Conservation (phyloP, 2,888 invertebrate species). For the Macrosiphum euphorbiae region DNA sequence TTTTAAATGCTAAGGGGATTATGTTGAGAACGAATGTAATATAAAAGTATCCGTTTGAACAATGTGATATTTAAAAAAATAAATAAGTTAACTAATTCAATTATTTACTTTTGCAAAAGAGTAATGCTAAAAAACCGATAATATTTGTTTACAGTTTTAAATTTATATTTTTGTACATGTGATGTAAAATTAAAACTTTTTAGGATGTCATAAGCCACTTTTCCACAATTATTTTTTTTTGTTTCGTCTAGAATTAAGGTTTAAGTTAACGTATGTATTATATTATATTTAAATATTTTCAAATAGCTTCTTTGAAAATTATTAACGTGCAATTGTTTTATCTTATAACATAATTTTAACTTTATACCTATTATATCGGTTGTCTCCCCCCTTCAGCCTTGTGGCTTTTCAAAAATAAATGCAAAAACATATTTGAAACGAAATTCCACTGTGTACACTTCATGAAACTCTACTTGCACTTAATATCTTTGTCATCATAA, state of each 20-base stretch:
- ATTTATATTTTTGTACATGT: not conserved
- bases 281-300: not conserved
- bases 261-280: not conserved
- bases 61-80: not conserved
- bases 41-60: not conserved
- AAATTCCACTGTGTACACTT: not conserved
- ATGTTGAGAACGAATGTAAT: not conserved
- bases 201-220: not conserved
- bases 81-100: not conserved
- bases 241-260: not conserved
- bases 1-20: not conserved
- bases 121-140: not conserved
- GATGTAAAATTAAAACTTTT: not conserved
- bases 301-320: not conserved
- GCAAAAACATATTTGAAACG: not conserved
- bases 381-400: not conserved
- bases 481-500: slow-evolving; percentile 10
- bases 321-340: not conserved
- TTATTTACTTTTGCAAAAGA: not conserved
- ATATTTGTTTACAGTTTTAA: not conserved
- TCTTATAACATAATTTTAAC: not conserved
- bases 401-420: not conserved
- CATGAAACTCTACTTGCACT: not conserved
- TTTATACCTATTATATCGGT: not conserved
- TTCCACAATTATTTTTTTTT: not conserved